Evolutionary conservation across 2,797 vertebrate species (phyloP), one percentile per base, ranked within the genome.

Genomic region (Thunnus albacares): DNA sequence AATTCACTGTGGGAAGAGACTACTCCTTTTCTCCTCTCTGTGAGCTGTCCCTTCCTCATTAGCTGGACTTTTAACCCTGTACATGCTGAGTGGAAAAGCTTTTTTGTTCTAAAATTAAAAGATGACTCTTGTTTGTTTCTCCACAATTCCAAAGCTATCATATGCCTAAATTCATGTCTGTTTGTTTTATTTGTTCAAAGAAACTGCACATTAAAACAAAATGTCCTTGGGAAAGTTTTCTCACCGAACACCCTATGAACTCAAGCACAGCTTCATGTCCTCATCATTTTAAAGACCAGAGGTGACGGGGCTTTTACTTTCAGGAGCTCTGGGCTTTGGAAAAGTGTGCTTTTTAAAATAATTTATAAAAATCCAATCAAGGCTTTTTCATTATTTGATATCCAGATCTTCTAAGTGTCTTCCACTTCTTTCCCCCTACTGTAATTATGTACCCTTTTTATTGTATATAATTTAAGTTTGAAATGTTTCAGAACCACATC

Each of bases 1-100:
- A 93, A 87, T 90, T 93, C 84, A 87, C 89, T 94, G 93, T 93
- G 93, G 91, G 92, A 95, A 94, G 92, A 93, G 80, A 84, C 89
- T 92, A 41, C 86, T 90, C 80, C 71, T 81, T 88, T 85, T 78
- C 77, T 75, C 76, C 83, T 80, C 81, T 90, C 79, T 79, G 87
- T 67, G 76, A 90, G 86, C 80, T 75, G 63, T 71, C 71, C 83
- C 80, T 47, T 86, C 82, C 82, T 87, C 84, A 82, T 88, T 87
- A 89, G 81, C 80, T 69, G 67, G 83, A 84, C 78, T 79, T 84
- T 91, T 91, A 92, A 94, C 91, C 76, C 85, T 24, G 35, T 88
- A 72, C 59, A 5, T 61, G 66, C 88, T 62, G 77, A 69, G 72
- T 71, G 28, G 33, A 52, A 6, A 70, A 76, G 35, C 79, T 76